Evolutionary conservation across 2,113 vertebrate species (phyloP).

Genomic region (Festucalex cinctus): DNA sequence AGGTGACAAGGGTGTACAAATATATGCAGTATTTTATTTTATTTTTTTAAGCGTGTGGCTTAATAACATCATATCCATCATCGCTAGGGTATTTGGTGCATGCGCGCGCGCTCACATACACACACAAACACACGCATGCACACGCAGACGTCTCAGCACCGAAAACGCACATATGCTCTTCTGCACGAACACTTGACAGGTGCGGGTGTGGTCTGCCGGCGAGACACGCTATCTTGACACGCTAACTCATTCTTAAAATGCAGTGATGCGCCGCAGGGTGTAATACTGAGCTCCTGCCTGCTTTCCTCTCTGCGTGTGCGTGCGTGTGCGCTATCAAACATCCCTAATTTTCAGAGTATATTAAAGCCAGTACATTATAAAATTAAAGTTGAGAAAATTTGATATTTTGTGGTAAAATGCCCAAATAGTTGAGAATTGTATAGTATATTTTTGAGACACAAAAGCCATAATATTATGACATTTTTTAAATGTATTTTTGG

Average conservation of each 20-base stretch:
- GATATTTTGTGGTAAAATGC: too few species aligned
- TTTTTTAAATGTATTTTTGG: too few species aligned
- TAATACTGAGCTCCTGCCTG: constrained; percentile 60
- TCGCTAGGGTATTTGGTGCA: constrained; percentile 41
- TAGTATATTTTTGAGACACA: too few species aligned
- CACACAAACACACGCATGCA: neutral
- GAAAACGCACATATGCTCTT: constrained; percentile 62
- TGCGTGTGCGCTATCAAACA: neutral
- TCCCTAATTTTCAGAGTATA: too few species aligned
- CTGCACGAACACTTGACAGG: constrained; percentile 71
- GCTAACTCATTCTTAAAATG: constrained; percentile 81
- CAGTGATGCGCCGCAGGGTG: constrained; percentile 61
- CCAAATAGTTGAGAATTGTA: too few species aligned
- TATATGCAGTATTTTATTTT: neutral
- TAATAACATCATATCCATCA: constrained; percentile 62
- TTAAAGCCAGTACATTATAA: too few species aligned
- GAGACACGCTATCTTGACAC: constrained; percentile 78
- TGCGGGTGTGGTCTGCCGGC: constrained; percentile 71
- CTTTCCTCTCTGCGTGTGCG: constrained; percentile 44
- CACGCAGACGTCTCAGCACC: constrained; percentile 24
- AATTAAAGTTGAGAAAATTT: too few species aligned
- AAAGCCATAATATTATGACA: too few species aligned
- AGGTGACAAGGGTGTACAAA: constrained; percentile 1
- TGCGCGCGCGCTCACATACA: neutral
- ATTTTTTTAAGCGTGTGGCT: constrained; percentile 13